Percentiles rank a stretch among this genome's conserved stretches.
Evolutionary conservation across 2,888 invertebrate genomes (phyloP).

Genomic region (Volucella inflata): DNA sequence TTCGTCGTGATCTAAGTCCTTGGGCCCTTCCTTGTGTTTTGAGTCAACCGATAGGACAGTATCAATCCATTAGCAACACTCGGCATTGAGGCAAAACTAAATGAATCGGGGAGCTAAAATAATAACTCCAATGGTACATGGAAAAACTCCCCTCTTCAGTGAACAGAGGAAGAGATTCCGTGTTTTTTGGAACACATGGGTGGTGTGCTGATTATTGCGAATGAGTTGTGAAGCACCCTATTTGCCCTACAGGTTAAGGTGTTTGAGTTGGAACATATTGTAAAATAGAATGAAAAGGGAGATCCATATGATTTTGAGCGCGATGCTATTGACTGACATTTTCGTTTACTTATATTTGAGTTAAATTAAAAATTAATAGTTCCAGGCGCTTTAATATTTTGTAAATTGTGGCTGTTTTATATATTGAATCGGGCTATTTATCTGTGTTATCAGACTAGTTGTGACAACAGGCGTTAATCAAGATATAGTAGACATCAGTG

Average conservation of each 20-base stretch:
- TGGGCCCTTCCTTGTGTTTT: constrained; percentile 25
- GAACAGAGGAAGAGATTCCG: constrained; percentile 7
- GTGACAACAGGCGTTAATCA: too few species aligned
- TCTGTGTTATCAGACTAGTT: too few species aligned
- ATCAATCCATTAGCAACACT: constrained; percentile 73
- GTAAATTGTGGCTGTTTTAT: too few species aligned
- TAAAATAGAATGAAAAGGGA: too few species aligned
- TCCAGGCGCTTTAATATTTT: too few species aligned
- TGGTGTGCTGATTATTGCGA: neutral
- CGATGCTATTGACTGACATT: too few species aligned
- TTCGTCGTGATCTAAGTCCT: constrained; percentile 35
- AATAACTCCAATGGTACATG: constrained; percentile 60
- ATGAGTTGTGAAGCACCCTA: constrained; percentile 33
- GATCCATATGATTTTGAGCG: too few species aligned
- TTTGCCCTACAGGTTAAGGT: neutral
- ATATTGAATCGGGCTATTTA: too few species aligned
- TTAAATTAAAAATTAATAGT: too few species aligned
- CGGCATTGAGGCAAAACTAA: constrained; percentile 62
- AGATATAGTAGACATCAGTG: too few species aligned
- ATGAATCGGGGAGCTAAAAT: constrained; percentile 67
- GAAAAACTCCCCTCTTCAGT: constrained; percentile 36
- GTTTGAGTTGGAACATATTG: too few species aligned
- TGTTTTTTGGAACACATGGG: neutral
- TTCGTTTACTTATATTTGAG: too few species aligned
- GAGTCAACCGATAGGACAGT: constrained; percentile 61